Percentiles rank a stretch among this genome's conserved stretches.
Evolutionary conservation across 2,113 vertebrate genomes (phyloP).

Genomic region (Xenus cinereus): DNA sequence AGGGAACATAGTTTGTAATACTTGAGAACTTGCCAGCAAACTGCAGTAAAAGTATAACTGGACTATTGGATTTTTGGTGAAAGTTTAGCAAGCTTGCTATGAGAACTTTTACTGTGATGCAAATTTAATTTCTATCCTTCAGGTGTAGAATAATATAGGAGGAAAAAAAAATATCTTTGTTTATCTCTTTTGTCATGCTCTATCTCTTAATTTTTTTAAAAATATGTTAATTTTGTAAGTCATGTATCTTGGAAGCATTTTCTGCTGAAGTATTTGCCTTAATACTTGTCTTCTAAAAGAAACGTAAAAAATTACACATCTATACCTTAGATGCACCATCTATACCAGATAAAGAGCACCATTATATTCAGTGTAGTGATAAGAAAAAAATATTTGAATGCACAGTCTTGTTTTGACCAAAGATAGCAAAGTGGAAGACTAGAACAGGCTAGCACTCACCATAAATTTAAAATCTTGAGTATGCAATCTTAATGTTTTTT

Average conservation of each 20-base stretch:
- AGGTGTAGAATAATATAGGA: not conserved
- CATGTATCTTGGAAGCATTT: not conserved
- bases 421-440: not conserved
- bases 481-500: not conserved
- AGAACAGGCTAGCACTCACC: not conserved
- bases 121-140: not conserved
- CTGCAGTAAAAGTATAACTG: constrained; percentile 28
- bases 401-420: not conserved
- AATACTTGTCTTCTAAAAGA: not conserved
- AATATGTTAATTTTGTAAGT: not conserved
- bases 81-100: constrained; percentile 3
- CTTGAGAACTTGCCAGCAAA: not conserved
- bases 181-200: not conserved
- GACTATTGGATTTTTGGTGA: not conserved
- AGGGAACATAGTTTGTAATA: constrained; percentile 15
- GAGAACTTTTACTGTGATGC: not conserved
- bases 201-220: not conserved
- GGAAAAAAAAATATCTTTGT: not conserved
- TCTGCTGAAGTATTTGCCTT: not conserved
- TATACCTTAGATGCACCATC: too few species aligned
- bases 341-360: not conserved
- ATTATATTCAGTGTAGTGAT: not conserved
- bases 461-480: not conserved
- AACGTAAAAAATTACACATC: not conserved
- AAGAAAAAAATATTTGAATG: not conserved